Evolutionary conservation across 2,797 vertebrate species (phyloP), one percentile per base, ranked within the genome.

Genomic region (Gymnopithys bicolor): DNA sequence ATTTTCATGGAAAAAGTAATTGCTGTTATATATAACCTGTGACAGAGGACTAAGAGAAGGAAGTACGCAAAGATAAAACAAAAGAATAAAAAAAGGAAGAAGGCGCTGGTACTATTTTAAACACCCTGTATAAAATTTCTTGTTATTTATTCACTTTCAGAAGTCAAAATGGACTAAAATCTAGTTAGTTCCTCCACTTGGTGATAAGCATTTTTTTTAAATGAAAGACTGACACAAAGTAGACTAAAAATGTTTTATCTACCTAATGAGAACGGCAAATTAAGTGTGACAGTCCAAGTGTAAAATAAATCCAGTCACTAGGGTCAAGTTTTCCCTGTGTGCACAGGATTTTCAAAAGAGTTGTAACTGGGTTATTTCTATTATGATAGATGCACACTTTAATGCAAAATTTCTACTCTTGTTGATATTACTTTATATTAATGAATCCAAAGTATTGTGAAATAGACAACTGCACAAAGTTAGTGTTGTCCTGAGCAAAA

Each of bases 261-360:
- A 62, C 39, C 43, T 84, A 89, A 83, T 48, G 60, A 70, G 39
- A 92, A 70, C 32, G 35, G 70, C 66, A 89, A 89, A 94, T 64
- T 80, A 80, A 55, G n/a, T 56, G 30, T 84, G 67, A 85, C 39
- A 55, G 7, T 51, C 74, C 49, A 87, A 68, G 37, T 45, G 51
- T 55, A 64, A 95, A 85, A 89, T 78, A 92, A 92, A 90, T 89
- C 48, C 16, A 83, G 64, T 66, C 71, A 80, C 25, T 66, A 66
- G 46, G 66, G 60, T 85, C 49, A 83, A 94, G 64, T 32, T 46
- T 37, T 92, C 51, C 58, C 39, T 75, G 9, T 30, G n/a, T 37
- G 17, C 10, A 41, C 7, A 46, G n/a, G 53, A 83, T 75, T 89
- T 84, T 92, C 22, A 1, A 68, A 87, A 28, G 12, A 4, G 16